These are phyloP conservation scores for Chamaea fasciata DNA, from an alignment of 2,113 vertebrate genomes.

Conservation along the genomic window DNA sequence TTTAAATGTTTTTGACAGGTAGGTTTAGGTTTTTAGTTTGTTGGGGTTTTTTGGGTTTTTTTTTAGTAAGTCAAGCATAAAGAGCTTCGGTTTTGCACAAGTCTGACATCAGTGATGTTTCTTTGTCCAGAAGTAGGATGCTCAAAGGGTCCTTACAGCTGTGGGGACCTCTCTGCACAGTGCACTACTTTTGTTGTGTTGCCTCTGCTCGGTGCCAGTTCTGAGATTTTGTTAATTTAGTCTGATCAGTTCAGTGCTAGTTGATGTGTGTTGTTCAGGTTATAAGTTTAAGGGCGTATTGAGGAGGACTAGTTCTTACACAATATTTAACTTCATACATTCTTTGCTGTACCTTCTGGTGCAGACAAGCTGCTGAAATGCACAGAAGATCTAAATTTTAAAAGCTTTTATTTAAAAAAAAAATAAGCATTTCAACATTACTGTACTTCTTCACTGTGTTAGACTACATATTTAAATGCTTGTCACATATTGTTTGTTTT, in stretches of 20 bases:
- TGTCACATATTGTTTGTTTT: not conserved
- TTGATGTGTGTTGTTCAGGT: not conserved
- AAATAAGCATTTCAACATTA: not conserved
- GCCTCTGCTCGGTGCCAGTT: not conserved
- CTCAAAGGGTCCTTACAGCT: not conserved
- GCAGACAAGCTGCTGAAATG: not conserved
- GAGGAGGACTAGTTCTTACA: not conserved
- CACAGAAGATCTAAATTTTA: not conserved
- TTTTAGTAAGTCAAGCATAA: not conserved
- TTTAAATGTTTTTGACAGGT: not conserved
- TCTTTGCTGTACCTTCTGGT: not conserved
- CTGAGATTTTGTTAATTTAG: not conserved
- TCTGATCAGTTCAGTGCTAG: not conserved
- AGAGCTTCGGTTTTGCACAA: not conserved
- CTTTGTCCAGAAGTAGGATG: not conserved
- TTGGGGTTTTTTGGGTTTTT: not conserved
- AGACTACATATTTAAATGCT: not conserved
- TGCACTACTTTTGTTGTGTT: not conserved
- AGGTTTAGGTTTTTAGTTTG: not conserved
- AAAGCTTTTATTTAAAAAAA: not conserved
- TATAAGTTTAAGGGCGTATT: not conserved
- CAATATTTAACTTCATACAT: not conserved
- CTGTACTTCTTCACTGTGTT: not conserved
- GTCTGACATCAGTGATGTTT: not conserved
- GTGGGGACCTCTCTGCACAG: fast-evolving